Percentiles rank a stretch among this genome's conserved stretches.
phyloP scores from a whole-genome alignment of 2,888 invertebrate genomes.

The Drepanosiphum platanoidis region DNA sequence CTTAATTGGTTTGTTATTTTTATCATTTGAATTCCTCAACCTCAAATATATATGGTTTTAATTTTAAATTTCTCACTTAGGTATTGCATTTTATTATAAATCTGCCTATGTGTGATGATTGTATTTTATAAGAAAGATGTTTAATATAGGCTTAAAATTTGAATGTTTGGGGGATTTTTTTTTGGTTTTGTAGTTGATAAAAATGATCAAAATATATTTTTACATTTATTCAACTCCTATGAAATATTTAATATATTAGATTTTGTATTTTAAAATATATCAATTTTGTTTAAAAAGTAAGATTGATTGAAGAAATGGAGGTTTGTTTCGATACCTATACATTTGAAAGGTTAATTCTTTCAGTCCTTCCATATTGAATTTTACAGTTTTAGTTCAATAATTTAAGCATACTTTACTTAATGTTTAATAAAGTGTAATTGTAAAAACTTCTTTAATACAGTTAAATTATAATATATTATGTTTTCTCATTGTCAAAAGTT shows the following conservation, averaged over 20 bases:
- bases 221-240: background rate
- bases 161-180: background rate
- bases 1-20: slow-evolving; percentile 48
- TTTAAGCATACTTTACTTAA: too few species aligned
- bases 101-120: background rate
- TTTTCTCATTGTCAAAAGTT: too few species aligned
- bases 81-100: slow-evolving; percentile 22
- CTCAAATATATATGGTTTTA: slow-evolving; percentile 24
- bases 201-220: background rate
- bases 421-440: too few species aligned
- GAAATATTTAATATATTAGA: background rate
- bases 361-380: too few species aligned
- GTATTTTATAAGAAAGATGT: background rate
- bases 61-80: slow-evolving; percentile 21
- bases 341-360: too few species aligned
- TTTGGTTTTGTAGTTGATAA: background rate
- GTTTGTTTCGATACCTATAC: too few species aligned
- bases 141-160: too few species aligned
- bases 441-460: too few species aligned
- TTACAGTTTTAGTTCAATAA: too few species aligned
- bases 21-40: slow-evolving; percentile 55
- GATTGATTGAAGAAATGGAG: too few species aligned
- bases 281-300: too few species aligned
- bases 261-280: background rate
- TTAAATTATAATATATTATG: too few species aligned